Percentiles rank a stretch among this genome's conserved stretches.
These are phyloP conservation scores for Cryptocephalus primarius DNA, from an alignment of 2,888 invertebrate genomes.

Conservation along the genomic window DNA sequence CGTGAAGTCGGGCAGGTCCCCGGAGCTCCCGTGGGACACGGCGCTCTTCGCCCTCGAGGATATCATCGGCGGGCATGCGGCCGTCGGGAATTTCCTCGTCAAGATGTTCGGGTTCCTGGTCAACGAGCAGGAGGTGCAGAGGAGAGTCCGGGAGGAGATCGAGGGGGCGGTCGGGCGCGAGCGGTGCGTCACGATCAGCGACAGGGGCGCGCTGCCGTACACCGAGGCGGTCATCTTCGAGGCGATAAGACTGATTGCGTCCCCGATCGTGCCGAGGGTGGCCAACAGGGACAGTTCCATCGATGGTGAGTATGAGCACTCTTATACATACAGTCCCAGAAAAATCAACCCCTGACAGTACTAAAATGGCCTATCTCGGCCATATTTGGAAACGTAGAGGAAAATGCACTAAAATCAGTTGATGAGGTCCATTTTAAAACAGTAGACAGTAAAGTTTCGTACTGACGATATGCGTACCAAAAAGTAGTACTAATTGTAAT, in stretches of 20 bases:
- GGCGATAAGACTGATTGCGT: conserved; percentile 50
- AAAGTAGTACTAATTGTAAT: too few relatives aligned
- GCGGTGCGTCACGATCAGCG: conserved; percentile 27
- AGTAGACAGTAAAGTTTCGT: too few relatives aligned
- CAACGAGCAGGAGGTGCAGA: conserved; percentile 42
- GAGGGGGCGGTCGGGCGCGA: conserved; percentile 30
- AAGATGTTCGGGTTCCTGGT: conserved; percentile 48
- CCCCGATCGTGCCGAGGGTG: conserved; percentile 58
- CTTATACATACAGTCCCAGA: too few relatives aligned
- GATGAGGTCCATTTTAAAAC: too few relatives aligned
- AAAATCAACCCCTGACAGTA: too few relatives aligned
- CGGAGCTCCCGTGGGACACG: conserved; percentile 41
- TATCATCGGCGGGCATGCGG: conserved; percentile 48
- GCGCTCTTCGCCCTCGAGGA: conserved; percentile 42
- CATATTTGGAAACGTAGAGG: too few relatives aligned
- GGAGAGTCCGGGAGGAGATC: conserved; percentile 45
- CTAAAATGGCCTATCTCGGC: too few relatives aligned
- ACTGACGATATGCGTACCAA: too few relatives aligned
- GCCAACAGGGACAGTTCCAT: conserved; percentile 50
- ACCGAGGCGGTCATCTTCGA: conserved; percentile 51
- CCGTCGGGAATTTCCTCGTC: conserved; percentile 50
- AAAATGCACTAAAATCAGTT: too few relatives aligned
- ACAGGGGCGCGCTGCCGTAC: conserved; percentile 45
- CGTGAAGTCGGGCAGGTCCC: conserved; percentile 34
- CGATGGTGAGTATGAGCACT: conserved; percentile 48